Percentiles rank a stretch among this genome's conserved stretches.
Evolutionary conservation across 2,888 invertebrate species (phyloP).

Genomic region (Conomelus anceps): DNA sequence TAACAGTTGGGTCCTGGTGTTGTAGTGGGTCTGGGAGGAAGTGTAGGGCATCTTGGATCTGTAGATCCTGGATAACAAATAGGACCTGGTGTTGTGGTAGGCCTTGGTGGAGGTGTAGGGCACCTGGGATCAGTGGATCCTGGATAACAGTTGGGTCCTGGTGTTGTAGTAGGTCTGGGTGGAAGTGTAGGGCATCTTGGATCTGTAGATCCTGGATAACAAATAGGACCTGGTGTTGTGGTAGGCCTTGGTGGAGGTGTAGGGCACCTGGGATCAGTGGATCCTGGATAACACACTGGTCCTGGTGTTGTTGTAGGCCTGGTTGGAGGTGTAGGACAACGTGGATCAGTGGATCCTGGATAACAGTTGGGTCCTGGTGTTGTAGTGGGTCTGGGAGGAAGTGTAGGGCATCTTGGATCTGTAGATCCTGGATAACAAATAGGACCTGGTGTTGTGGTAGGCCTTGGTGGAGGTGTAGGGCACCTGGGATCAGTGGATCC

Average conservation of each 20-base stretch:
- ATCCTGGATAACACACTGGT: constrained; percentile 44
- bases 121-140: constrained; percentile 36
- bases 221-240: constrained; percentile 34
- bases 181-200: constrained; percentile 36
- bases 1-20: constrained; percentile 35
- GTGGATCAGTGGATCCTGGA: constrained; percentile 38
- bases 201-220: constrained; percentile 40
- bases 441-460: constrained; percentile 14
- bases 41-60: constrained; percentile 38
- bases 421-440: constrained; percentile 37
- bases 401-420: constrained; percentile 38
- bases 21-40: constrained; percentile 34
- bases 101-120: constrained; percentile 36
- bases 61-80: constrained; percentile 37
- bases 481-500: constrained; percentile 38
- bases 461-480: no score
- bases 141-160: constrained; percentile 33
- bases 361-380: constrained; percentile 36
- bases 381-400: constrained; percentile 30
- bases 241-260: not conserved
- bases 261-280: constrained; percentile 43
- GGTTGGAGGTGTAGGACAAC: no score
- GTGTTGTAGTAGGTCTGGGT: constrained; percentile 21
- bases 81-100: constrained; percentile 14
- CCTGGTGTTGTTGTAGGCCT: constrained; percentile 32